Conservation (phyloP, 2,797 vertebrate species). For the Hemibagrus guttatus region DNA sequence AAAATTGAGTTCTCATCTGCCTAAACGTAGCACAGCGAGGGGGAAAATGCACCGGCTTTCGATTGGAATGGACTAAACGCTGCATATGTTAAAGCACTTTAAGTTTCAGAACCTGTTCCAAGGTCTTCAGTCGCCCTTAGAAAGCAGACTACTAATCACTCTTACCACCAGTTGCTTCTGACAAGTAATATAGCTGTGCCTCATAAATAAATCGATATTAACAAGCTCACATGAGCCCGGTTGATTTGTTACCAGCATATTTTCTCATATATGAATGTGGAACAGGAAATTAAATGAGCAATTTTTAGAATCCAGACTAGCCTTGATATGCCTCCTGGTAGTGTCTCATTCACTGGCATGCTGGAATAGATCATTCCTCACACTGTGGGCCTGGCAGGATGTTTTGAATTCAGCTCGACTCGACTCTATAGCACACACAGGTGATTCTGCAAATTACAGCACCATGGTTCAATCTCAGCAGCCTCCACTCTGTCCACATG, state of each 20-base stretch:
- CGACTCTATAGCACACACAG: constrained; percentile 44
- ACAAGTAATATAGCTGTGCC: constrained; percentile 13
- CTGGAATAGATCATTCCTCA: constrained; percentile 33
- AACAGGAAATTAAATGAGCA: constrained; percentile 47
- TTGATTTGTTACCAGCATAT: constrained; percentile 35
- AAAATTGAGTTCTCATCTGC: background rate
- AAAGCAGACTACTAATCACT: constrained; percentile 41
- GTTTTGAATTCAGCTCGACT: constrained; percentile 44
- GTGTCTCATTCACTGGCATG: constrained; percentile 39
- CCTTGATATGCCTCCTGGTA: constrained; percentile 48
- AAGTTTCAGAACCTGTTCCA: background rate
- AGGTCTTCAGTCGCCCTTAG: constrained; percentile 4
- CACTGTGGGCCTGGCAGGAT: constrained; percentile 14
- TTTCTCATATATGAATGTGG: constrained; percentile 27
- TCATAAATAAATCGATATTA: constrained; percentile 42
- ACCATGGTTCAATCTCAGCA: constrained; percentile 32
- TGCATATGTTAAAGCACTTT: background rate
- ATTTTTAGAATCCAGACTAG: constrained; percentile 34
- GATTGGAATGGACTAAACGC: background rate
- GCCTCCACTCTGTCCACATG: constrained; percentile 39
- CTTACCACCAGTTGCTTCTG: constrained; percentile 35
- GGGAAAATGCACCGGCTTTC: background rate
- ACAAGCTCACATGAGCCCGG: constrained; percentile 32
- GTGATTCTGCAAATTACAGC: constrained; percentile 56
- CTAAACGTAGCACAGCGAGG: background rate